Percentiles rank a stretch among this genome's conserved stretches.
These are phyloP conservation scores for Galaxea fascicularis DNA, from an alignment of 92 coral and sea anemone genomes.

Conservation along the genomic window DNA sequence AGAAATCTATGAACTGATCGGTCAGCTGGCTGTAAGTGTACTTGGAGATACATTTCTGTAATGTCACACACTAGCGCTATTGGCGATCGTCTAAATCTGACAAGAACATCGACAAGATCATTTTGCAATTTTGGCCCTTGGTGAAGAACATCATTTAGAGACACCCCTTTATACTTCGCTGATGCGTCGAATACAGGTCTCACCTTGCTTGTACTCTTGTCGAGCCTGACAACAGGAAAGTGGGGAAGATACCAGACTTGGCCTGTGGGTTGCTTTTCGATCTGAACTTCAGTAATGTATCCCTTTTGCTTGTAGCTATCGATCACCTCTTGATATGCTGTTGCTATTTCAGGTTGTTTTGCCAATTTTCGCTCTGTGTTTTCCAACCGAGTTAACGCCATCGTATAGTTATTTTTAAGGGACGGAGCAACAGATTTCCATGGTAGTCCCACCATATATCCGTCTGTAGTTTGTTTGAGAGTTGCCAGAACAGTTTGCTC, in stretches of 20 bases:
- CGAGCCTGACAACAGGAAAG: constrained; percentile 4
- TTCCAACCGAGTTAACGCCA: constrained; percentile 22
- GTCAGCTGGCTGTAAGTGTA: not conserved
- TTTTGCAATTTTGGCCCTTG: constrained; percentile 59
- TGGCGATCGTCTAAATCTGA: constrained; percentile 1
- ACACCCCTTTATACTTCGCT: constrained; percentile 35
- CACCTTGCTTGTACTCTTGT: constrained; percentile 15
- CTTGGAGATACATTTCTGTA: not conserved
- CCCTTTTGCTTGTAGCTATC: not conserved
- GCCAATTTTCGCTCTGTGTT: constrained; percentile 29
- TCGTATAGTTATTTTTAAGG: constrained; percentile 11
- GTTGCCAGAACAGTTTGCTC: constrained; percentile 17
- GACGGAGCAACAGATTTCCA: constrained; percentile 32
- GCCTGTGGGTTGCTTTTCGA: not conserved
- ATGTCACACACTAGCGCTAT: not conserved
- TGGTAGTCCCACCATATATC: constrained; percentile 40
- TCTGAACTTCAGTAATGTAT: not conserved
- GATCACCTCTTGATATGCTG: not conserved
- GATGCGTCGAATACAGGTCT: constrained; percentile 12
- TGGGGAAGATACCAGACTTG: not conserved
- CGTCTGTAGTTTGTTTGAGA: constrained; percentile 14
- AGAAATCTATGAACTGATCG: not conserved
- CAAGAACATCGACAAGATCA: too few species aligned
- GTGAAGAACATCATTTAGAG: constrained; percentile 54
- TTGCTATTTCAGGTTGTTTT: constrained; percentile 30